Evolutionary conservation across 1,140 invertebrate species (phyloP).

Genomic region (Euura lappo): DNA sequence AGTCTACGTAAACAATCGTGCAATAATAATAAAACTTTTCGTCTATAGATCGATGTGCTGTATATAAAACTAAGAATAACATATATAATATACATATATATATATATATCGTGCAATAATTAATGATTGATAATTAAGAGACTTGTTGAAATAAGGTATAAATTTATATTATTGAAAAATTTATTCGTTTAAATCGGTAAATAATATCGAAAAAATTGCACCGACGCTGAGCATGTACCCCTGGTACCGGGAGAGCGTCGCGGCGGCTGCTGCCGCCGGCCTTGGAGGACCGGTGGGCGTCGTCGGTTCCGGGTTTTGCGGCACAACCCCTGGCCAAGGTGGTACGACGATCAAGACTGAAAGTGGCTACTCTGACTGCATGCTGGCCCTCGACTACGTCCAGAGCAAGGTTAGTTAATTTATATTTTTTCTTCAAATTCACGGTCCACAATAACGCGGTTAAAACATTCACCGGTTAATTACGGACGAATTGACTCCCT

Average conservation of each 20-base stretch:
- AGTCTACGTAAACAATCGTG: too few species aligned
- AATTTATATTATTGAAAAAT: neutral
- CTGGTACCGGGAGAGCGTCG: constrained; percentile 73
- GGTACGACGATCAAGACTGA: constrained; percentile 69
- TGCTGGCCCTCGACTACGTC: constrained; percentile 74
- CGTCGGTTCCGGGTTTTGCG: constrained; percentile 58
- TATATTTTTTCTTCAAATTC: too few species aligned
- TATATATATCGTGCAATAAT: neutral
- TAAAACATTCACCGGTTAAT: too few species aligned
- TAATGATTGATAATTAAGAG: too few species aligned
- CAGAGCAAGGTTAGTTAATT: constrained; percentile 68
- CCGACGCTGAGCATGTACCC: constrained; percentile 67
- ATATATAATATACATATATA: too few species aligned
- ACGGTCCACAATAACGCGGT: too few species aligned
- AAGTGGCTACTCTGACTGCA: constrained; percentile 75
- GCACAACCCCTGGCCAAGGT: constrained; percentile 55
- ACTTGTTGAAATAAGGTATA: too few species aligned
- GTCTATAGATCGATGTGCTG: too few species aligned
- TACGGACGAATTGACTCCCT: too few species aligned
- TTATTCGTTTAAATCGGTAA: neutral
- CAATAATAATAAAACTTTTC: too few species aligned
- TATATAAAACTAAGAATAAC: too few species aligned
- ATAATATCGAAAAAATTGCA: constrained; percentile 35
- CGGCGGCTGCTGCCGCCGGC: constrained; percentile 61
- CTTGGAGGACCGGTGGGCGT: constrained; percentile 59